Base-by-base conservation (phyloP, 2,888 invertebrate species). In the Pollenia amentaria region DNA sequence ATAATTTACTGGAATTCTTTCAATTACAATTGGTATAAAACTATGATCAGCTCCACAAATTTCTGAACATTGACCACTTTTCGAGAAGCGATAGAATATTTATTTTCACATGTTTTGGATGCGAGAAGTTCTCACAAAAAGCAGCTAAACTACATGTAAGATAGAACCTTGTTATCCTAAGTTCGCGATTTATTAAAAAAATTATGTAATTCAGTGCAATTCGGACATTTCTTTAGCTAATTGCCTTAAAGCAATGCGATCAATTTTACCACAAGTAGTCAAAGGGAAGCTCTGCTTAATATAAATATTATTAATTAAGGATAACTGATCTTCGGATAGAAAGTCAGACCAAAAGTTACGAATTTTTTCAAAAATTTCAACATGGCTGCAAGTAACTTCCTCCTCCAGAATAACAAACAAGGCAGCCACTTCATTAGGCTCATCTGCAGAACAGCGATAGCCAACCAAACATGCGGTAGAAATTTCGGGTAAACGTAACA, bases 231-330 rank as follows among this genome's bases (percentile, higher is more conserved):
- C 44, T 16, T 38, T 8, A 2, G 83, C 86, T n/a, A 40, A 44
- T 3, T 79, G 40, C 18, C 69, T 76, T 9, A 89, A 76, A 55
- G 83, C 84, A 38, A 72, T 46, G 14, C 88, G 88, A 62, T 89
- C 88, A 3, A 87, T 86, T 83, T 89, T 89, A 0, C 88, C 88
- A 78, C 86, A 88, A 10, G 78, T 88, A 0, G 88, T 88, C 14
- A 88, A 48, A 2, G 88, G 89, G 51, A 89, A 84, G 18, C 70
- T 70, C 0, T 86, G 9, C 2, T 40, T 46, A 55, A 82, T 57
- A 51, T 65, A 57, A 14, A 82, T 75, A n/a, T 75, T 46, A 16
- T 21, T 46, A 51, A 89, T 87, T 9, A 88, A 65, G 4, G 65
- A 65, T 0, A 85, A 42, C 18, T 88, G 81, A 6, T 75, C 48